Evolutionary conservation across 2,888 invertebrate genomes (phyloP).

Genomic region (Cremastobaeus sp.): DNA sequence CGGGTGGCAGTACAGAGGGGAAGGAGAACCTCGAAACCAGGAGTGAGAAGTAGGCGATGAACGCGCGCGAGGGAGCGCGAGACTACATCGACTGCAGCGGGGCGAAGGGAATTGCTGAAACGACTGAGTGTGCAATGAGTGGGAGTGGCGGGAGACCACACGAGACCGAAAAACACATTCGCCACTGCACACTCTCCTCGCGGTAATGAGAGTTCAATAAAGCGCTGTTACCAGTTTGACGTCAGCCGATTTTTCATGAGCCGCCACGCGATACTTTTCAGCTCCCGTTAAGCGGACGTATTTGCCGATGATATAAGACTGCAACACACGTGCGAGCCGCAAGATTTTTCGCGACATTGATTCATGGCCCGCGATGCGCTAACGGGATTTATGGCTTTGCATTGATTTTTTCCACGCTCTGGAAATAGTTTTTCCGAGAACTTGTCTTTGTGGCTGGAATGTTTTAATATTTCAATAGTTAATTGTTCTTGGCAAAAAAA

Average conservation of each 20-base stretch:
- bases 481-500: too few relatives aligned
- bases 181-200: slow-evolving; percentile 62
- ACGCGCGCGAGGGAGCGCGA: slow-evolving; percentile 41
- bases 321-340: slow-evolving; percentile 37
- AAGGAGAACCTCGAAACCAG: slow-evolving; percentile 41
- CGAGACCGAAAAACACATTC: slow-evolving; percentile 77
- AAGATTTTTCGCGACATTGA: slow-evolving; percentile 50
- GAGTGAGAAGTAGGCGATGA: slow-evolving; percentile 42
- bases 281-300: slow-evolving; percentile 33
- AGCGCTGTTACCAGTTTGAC: slow-evolving; percentile 77
- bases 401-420: slow-evolving; percentile 13
- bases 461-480: too few relatives aligned
- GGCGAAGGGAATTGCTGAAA: slow-evolving; percentile 33
- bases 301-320: slow-evolving; percentile 53
- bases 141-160: slow-evolving; percentile 75
- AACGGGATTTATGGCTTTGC: slow-evolving; percentile 26
- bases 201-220: slow-evolving; percentile 78
- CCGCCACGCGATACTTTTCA: slow-evolving; percentile 38
- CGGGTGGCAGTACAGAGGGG: slow-evolving; percentile 16
- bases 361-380: slow-evolving; percentile 23
- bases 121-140: slow-evolving; percentile 61
- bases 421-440: too few relatives aligned
- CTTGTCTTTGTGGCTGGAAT: too few relatives aligned
- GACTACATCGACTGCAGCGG: slow-evolving; percentile 28
- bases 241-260: slow-evolving; percentile 71